Evolutionary conservation across 2,797 vertebrate species (phyloP).

Genomic region (Sphaeramia orbicularis): DNA sequence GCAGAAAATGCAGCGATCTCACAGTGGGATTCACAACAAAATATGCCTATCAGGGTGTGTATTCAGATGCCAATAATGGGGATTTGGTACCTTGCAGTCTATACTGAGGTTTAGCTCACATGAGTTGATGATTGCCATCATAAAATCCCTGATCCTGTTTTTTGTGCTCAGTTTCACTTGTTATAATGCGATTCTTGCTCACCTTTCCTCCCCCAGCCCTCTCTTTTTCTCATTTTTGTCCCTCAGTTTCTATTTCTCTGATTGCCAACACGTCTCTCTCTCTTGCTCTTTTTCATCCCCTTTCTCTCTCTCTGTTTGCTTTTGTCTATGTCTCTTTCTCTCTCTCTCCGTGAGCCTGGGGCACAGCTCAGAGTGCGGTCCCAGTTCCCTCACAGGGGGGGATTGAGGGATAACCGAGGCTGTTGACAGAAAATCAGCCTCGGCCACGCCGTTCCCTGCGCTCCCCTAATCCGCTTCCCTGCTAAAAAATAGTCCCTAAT

Average conservation of each 20-base stretch:
- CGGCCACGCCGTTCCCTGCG: conserved; percentile 79
- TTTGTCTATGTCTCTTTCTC: conserved; percentile 26
- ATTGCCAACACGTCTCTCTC: conserved; percentile 27
- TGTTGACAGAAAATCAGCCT: conserved; percentile 87
- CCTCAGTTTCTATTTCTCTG: conserved; percentile 34
- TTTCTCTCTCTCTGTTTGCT: conserved; percentile 32
- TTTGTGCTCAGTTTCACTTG: conserved; percentile 23
- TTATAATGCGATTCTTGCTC: conserved; percentile 15
- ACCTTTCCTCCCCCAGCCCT: conserved; percentile 6
- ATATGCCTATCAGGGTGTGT: conserved; percentile 29
- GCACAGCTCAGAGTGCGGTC: conserved; percentile 79
- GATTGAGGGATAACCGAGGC: conserved; percentile 84
- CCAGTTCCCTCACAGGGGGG: conserved; percentile 75
- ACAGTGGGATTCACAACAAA: conserved; percentile 39
- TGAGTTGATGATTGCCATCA: conserved; percentile 51
- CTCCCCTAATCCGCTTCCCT: conserved; percentile 84
- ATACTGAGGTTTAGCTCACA: conserved; percentile 44
- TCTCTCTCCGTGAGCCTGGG: conserved; percentile 61
- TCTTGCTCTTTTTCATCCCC: conserved; percentile 31
- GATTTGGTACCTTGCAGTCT: conserved; percentile 50
- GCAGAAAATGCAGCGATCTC: conserved; percentile 58
- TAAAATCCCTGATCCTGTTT: conserved; percentile 42
- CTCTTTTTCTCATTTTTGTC: conserved; percentile 18
- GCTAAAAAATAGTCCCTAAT: conserved; percentile 86
- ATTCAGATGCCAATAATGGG: conserved; percentile 50